A percentile compares a stretch with the other conserved stretches of the same genome.
Evolutionary conservation across 2,797 vertebrate genomes (phyloP).

Genomic region (Sandelia bainsii): DNA sequence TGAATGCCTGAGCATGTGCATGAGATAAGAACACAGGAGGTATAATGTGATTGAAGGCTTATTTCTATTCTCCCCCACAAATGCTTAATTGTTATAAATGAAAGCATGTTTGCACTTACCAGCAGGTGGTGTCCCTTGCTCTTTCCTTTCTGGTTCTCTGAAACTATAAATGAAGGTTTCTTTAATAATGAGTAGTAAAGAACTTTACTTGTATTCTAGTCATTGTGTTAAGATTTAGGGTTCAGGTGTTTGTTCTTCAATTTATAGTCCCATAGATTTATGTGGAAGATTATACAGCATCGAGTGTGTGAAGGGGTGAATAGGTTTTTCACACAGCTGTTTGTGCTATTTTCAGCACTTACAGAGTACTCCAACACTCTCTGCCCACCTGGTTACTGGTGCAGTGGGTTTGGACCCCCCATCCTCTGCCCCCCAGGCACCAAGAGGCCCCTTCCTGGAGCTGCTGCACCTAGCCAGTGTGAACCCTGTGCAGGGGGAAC

Average conservation of each 20-base stretch:
- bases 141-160: background rate
- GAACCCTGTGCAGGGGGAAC: constrained; percentile 86
- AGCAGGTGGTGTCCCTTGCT: constrained; percentile 2
- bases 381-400: constrained; percentile 93
- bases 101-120: constrained; percentile 12
- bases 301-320: background rate
- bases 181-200: background rate
- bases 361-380: constrained; percentile 80
- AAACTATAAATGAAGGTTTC: constrained; percentile 6
- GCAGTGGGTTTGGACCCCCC: constrained; percentile 86
- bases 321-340: background rate
- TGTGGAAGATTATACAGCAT: constrained; percentile 3
- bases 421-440: constrained; percentile 91
- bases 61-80: constrained; percentile 27
- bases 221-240: constrained; percentile 18
- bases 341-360: constrained; percentile 74
- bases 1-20: background rate
- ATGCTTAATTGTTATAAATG: constrained; percentile 8
- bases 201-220: background rate
- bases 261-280: background rate
- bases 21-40: constrained; percentile 31
- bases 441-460: constrained; percentile 85
- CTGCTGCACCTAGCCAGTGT: constrained; percentile 85
- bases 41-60: constrained; percentile 30
- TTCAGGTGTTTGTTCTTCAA: background rate